A percentile compares a stretch with the other conserved stretches of the same genome.
These are phyloP conservation scores for Muricea muricata DNA, from an alignment of 92 coral and sea anemone genomes.

Conservation along the genomic window DNA sequence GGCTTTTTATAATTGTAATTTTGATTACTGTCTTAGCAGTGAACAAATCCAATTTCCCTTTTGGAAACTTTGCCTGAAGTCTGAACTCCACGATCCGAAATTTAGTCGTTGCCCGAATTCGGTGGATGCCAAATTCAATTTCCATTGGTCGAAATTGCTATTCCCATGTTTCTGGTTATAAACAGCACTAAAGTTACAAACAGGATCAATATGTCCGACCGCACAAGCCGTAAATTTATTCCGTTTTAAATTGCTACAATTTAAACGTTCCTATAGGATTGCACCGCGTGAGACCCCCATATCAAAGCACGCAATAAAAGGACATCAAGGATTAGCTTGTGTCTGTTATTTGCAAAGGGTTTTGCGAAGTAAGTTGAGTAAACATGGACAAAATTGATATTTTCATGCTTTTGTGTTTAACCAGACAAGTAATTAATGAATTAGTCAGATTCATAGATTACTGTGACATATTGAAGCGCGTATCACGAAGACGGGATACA, in stretches of 20 bases:
- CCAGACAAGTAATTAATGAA: slow-evolving; percentile 43
- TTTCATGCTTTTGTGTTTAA: slow-evolving; percentile 33
- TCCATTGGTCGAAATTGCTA: too few species aligned
- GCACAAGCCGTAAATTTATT: background rate
- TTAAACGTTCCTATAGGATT: background rate
- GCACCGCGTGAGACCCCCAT: background rate
- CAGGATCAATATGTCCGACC: background rate
- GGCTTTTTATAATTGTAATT: background rate
- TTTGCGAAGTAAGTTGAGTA: slow-evolving; percentile 25
- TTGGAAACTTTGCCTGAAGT: background rate
- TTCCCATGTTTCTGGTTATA: too few species aligned
- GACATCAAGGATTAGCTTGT: slow-evolving; percentile 5
- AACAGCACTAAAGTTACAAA: too few species aligned
- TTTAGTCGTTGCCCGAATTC: too few species aligned
- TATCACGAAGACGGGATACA: background rate
- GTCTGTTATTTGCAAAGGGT: slow-evolving; percentile 25
- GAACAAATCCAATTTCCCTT: background rate
- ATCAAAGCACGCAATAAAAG: background rate
- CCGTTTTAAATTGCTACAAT: background rate
- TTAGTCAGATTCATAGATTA: background rate
- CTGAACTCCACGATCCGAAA: too few species aligned
- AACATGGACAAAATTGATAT: slow-evolving; percentile 30
- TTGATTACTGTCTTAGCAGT: background rate
- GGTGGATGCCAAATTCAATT: too few species aligned
- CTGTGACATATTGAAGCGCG: slow-evolving; percentile 8